Base-by-base conservation (phyloP, 2,113 vertebrate species). In the Craseonycteris thonglongyai region DNA sequence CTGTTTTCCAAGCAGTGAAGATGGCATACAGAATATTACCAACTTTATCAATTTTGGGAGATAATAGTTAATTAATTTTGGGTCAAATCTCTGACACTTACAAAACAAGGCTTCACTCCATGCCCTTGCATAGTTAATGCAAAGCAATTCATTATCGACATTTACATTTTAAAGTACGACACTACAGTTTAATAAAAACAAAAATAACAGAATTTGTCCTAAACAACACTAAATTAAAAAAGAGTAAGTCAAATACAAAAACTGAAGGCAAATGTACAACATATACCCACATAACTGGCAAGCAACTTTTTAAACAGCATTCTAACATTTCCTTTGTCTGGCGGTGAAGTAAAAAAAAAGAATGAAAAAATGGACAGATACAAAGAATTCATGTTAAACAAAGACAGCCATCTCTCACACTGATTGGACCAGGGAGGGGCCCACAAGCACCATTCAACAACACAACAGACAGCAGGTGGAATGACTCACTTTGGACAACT, bases 401-500 rank as follows among this genome's bases (percentile, higher is more conserved):
- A 98, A 98, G 98, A 99, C 99, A 99, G 99, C 99, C 99, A 99
- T 99, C 99, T 99, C 98, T 99, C 99, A 99, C 97, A 99, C 99
- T 98, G 99, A 98, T 99, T 96, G 98, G 98, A 97, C 97, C 97
- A 93, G n/a, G n/a, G n/a, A n/a, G 97, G 79, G 98, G 98, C 98
- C 98, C 99, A 99, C 98, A 98, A 99, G 98, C 99, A 99, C 99
- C 99, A 99, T 98, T 98, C 98, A 97, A 99, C 98, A 99, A 98
- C 99, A 99, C 98, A 97, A 99, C 95, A 99, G 99, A 99, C 99
- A 99, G 99, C 99, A 99, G 99, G 99, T 99, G 99, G 98, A 99
- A 99, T 99, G 99, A 99, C 99, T 99, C 99, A 99, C 99, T 99
- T 99, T 99, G 98, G 98, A 99, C 99, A 99, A 99, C 99, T 99